Conservation (phyloP, 1,140 invertebrate genomes). For the Colletes latitarsis region DNA sequence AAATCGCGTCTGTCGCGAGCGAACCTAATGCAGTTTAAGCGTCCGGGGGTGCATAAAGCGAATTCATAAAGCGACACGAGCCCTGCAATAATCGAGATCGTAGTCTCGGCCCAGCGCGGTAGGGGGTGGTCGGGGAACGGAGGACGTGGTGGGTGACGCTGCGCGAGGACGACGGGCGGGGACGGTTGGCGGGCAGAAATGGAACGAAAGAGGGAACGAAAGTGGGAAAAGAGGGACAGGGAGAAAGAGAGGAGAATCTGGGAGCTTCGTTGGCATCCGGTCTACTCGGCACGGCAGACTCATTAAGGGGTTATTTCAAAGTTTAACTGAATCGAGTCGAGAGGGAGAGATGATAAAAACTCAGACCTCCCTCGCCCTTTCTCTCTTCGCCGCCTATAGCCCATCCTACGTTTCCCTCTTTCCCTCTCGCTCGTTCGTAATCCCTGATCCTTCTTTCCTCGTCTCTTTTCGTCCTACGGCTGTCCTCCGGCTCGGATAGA, state of each 20-base stretch:
- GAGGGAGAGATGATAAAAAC: conserved; percentile 70
- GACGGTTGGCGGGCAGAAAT: conserved; percentile 13
- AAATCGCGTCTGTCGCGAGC: conserved; percentile 40
- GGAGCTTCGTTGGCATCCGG: conserved; percentile 68
- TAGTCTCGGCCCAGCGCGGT: conserved; percentile 52
- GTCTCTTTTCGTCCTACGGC: conserved; percentile 12
- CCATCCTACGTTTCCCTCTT: not conserved
- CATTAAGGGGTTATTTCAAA: conserved; percentile 78
- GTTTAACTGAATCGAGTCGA: conserved; percentile 74
- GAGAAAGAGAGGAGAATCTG: conserved; percentile 68
- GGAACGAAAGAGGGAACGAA: conserved; percentile 41
- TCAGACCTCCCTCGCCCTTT: conserved; percentile 43
- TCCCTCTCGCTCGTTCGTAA: conserved; percentile 3
- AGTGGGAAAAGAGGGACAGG: conserved; percentile 48
- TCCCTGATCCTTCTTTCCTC: not conserved
- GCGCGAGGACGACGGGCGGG: not conserved
- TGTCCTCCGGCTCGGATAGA: conserved; percentile 35
- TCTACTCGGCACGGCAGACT: conserved; percentile 71
- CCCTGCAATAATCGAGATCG: conserved; percentile 69
- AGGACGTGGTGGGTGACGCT: not conserved
- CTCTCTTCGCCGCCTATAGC: conserved; percentile 22
- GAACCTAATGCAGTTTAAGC: conserved; percentile 64
- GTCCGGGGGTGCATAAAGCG: conserved; percentile 62
- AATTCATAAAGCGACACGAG: conserved; percentile 67
- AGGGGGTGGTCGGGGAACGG: not conserved